Conservation (phyloP, 2,113 vertebrate genomes). For the Clupea harengus region DNA sequence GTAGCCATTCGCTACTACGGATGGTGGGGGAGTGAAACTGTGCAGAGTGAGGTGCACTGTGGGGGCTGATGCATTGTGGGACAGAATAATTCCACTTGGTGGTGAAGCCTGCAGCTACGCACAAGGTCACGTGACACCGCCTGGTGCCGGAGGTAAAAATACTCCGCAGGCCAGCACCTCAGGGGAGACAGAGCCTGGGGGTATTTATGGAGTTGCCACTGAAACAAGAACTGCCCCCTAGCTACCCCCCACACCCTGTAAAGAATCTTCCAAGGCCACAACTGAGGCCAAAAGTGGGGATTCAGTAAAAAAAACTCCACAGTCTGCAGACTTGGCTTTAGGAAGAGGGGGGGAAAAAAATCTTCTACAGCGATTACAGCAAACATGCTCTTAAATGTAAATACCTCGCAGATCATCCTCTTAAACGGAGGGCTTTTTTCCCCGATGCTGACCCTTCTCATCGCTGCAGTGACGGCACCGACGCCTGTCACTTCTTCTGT, state of each 20-base stretch:
- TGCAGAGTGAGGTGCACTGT: not conserved
- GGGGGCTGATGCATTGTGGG: not conserved
- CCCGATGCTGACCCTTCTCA: not conserved
- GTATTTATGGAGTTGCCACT: slow-evolving; percentile 18
- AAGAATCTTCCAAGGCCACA: slow-evolving; percentile 27
- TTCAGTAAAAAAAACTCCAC: slow-evolving; percentile 7
- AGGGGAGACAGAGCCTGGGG: not conserved
- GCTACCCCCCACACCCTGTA: slow-evolving; percentile 8
- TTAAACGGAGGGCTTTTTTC: not conserved
- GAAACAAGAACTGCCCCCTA: slow-evolving; percentile 21
- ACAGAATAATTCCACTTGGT: not conserved
- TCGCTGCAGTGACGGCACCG: not conserved
- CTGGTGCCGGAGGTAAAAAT: slow-evolving; percentile 22
- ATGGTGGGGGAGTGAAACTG: not conserved
- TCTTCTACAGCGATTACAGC: not conserved
- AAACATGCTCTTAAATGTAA: slow-evolving; percentile 21
- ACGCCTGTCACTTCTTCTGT: not conserved
- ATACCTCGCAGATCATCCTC: slow-evolving; percentile 24
- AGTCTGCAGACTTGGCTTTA: slow-evolving; percentile 23
- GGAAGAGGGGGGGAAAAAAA: slow-evolving; percentile 16
- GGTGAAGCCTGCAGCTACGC: not conserved
- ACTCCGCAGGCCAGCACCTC: not conserved
- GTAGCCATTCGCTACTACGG: not conserved
- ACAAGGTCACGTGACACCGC: not conserved
- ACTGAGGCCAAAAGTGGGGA: slow-evolving; percentile 9